phyloP scores from a whole-genome alignment of 1,140 invertebrate species.

The Micrasema minimum region DNA sequence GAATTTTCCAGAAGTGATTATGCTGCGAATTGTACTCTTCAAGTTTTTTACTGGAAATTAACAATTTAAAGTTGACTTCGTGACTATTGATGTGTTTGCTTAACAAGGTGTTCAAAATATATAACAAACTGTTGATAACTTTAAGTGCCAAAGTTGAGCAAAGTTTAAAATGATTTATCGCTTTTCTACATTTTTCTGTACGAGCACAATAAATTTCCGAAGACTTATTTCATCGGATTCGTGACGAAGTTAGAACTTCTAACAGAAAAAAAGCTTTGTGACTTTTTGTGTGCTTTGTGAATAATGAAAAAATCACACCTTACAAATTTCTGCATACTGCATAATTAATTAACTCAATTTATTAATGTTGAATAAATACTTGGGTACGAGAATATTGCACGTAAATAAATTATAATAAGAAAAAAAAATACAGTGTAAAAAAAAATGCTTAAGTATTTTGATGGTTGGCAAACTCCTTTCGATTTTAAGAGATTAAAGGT shows the following conservation, averaged over 20 bases:
- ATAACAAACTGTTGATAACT: conserved; percentile 53
- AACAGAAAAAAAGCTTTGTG: conserved; percentile 33
- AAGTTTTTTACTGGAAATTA: conserved; percentile 3
- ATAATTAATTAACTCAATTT: no score
- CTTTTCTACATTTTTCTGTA: conserved; percentile 33
- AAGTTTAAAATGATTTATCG: conserved; percentile 51
- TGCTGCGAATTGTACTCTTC: no score
- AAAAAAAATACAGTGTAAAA: no score
- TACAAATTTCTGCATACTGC: no score
- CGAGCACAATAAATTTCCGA: conserved; percentile 42
- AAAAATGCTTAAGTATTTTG: no score
- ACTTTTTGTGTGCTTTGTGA: background rate
- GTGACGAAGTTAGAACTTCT: conserved; percentile 39
- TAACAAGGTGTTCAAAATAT: conserved; percentile 49
- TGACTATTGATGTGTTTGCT: conserved; percentile 38
- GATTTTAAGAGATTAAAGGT: no score
- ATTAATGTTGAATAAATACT: no score
- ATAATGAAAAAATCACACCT: no score
- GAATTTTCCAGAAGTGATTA: no score
- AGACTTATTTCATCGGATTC: conserved; percentile 50
- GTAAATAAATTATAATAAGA: no score
- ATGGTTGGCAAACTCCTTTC: no score
- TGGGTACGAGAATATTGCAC: no score
- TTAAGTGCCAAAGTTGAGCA: conserved; percentile 50
- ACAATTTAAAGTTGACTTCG: conserved; percentile 23